Percentiles rank a stretch among this genome's conserved stretches.
These are phyloP conservation scores for Ceratina japonica DNA, from an alignment of 1,140 invertebrate species.

Conservation along the genomic window DNA sequence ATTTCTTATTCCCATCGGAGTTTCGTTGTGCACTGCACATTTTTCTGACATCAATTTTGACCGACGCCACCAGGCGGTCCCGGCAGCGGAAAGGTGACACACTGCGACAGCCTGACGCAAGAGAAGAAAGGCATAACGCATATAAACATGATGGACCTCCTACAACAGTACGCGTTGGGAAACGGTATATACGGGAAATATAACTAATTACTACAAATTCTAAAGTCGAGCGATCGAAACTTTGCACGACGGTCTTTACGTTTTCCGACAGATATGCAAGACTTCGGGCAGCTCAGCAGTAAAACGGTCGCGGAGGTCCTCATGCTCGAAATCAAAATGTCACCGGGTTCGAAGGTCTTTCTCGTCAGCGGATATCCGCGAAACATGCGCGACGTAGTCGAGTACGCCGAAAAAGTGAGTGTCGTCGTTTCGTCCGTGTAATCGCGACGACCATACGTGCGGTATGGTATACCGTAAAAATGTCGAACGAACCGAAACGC, in stretches of 20 bases:
- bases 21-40: not conserved
- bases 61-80: slow-evolving; percentile 86
- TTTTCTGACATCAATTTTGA: not conserved
- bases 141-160: slow-evolving; percentile 94
- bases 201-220: not conserved
- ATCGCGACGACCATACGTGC: too few relatives aligned
- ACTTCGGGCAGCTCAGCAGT: slow-evolving; percentile 90
- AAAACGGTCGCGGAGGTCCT: slow-evolving; percentile 92
- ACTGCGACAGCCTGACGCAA: slow-evolving; percentile 93
- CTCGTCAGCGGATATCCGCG: slow-evolving; percentile 97
- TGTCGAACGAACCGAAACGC: not conserved
- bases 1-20: too few relatives aligned
- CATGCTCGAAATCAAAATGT: slow-evolving; percentile 96
- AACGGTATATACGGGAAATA: slow-evolving; percentile 85
- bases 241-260: not conserved
- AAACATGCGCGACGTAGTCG: slow-evolving; percentile 93
- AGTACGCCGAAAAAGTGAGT: slow-evolving; percentile 92
- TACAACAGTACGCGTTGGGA: slow-evolving; percentile 92
- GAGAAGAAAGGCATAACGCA: slow-evolving; percentile 90
- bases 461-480: too few relatives aligned
- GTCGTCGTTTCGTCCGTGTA: too few relatives aligned
- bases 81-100: slow-evolving; percentile 95
- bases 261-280: slow-evolving; percentile 86
- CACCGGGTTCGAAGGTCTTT: slow-evolving; percentile 93
- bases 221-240: too few relatives aligned